These are phyloP conservation scores for Dynastes tityus DNA, from an alignment of 2,888 invertebrate species.

Conservation along the genomic window DNA sequence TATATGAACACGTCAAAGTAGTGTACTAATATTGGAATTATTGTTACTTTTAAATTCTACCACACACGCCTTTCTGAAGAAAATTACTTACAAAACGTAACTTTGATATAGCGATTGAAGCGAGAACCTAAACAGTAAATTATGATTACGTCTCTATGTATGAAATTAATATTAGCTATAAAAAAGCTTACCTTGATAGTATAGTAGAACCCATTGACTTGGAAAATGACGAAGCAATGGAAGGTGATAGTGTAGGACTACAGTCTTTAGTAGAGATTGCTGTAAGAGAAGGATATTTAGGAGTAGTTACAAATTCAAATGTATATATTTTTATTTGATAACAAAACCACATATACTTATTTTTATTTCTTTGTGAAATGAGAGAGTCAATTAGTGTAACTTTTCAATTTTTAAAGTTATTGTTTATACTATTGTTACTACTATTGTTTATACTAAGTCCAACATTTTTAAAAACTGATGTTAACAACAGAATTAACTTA, in stretches of 20 bases:
- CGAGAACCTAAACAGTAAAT: constrained; percentile 28
- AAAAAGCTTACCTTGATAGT: constrained; percentile 74
- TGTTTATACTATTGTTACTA: too few species aligned
- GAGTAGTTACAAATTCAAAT: constrained; percentile 28
- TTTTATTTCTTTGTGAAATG: too few species aligned
- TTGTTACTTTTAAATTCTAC: constrained; percentile 1
- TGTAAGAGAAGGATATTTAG: constrained; percentile 57
- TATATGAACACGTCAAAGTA: background rate
- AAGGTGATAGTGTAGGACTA: constrained; percentile 87
- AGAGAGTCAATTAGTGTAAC: too few species aligned
- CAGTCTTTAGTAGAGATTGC: constrained; percentile 80
- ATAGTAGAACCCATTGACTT: constrained; percentile 82
- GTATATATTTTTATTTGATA: too few species aligned
- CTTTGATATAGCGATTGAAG: constrained; percentile 37
- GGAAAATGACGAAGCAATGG: constrained; percentile 84
- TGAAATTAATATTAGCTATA: background rate
- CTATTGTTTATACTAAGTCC: too few species aligned
- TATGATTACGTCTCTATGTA: constrained; percentile 6
- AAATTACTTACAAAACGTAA: constrained; percentile 39
- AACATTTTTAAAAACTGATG: too few species aligned
- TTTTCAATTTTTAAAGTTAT: too few species aligned
- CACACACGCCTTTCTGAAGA: background rate
- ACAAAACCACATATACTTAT: too few species aligned
- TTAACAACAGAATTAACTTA: background rate
- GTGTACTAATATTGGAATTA: constrained; percentile 4